A percentile compares a stretch with the other conserved stretches of the same genome.
These are phyloP conservation scores for Orchestia grillus DNA, from an alignment of 1,140 invertebrate genomes.

Conservation along the genomic window DNA sequence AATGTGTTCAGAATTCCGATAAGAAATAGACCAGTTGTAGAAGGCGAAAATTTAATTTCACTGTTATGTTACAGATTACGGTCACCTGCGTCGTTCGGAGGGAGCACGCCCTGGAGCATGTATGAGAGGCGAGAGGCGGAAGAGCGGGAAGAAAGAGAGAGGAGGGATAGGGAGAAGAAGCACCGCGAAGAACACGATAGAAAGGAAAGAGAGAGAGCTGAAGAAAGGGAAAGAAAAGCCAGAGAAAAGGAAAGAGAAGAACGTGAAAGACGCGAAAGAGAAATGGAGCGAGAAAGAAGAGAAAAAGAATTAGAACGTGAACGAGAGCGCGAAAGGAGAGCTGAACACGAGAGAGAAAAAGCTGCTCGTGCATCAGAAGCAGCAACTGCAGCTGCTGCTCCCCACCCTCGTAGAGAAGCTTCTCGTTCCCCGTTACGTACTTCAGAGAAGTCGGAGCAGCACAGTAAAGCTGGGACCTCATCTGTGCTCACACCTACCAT, in stretches of 20 bases:
- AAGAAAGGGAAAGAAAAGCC: constrained; percentile 63
- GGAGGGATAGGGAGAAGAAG: constrained; percentile 64
- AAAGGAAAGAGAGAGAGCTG: constrained; percentile 61
- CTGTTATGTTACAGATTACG: constrained; percentile 60
- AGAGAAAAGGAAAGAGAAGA: constrained; percentile 64
- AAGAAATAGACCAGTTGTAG: background rate
- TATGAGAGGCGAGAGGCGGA: constrained; percentile 64
- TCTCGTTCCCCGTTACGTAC: constrained; percentile 65
- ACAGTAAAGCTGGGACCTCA: background rate
- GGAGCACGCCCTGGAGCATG: constrained; percentile 63
- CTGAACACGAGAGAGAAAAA: constrained; percentile 63
- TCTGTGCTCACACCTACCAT: background rate
- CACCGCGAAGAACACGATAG: constrained; percentile 60
- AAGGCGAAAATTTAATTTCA: background rate
- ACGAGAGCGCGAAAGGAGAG: constrained; percentile 61
- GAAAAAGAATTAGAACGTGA: constrained; percentile 60
- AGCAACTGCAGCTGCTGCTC: constrained; percentile 34
- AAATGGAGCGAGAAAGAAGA: constrained; percentile 45
- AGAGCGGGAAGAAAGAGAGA: constrained; percentile 63
- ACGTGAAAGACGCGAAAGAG: constrained; percentile 62
- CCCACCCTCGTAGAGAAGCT: constrained; percentile 61
- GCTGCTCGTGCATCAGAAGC: constrained; percentile 63
- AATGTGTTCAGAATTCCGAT: background rate
- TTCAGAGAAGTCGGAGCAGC: constrained; percentile 56
- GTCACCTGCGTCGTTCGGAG: constrained; percentile 63